Evolutionary conservation across 2,888 invertebrate species (phyloP).

Genomic region (Pinctada fucata): DNA sequence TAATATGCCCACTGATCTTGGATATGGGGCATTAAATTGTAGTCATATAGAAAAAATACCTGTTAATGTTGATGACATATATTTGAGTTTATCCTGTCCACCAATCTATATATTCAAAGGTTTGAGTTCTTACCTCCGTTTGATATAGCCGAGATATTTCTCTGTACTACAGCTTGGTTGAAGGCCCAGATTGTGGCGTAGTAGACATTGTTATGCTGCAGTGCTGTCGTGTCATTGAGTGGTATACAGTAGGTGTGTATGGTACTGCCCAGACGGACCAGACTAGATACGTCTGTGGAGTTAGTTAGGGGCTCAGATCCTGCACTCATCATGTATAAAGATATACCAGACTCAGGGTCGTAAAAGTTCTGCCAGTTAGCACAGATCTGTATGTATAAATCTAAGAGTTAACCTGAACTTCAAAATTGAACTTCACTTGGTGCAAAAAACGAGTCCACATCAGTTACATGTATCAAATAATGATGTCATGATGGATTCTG

Average conservation of each 20-base stretch:
- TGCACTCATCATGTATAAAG: slow-evolving; percentile 49
- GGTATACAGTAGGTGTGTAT: slow-evolving; percentile 45
- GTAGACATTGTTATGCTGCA: slow-evolving; percentile 52
- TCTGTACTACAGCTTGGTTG: slow-evolving; percentile 59
- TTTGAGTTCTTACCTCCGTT: slow-evolving; percentile 49
- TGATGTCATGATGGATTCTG: too few species aligned
- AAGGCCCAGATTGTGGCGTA: slow-evolving; percentile 53
- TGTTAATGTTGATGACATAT: too few species aligned
- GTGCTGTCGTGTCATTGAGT: slow-evolving; percentile 31
- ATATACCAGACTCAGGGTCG: slow-evolving; percentile 63
- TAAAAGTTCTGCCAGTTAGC: slow-evolving; percentile 61
- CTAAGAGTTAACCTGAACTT: too few species aligned
- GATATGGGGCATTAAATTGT: too few species aligned
- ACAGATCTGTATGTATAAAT: slow-evolving; percentile 50
- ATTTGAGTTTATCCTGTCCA: too few species aligned
- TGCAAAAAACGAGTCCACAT: too few species aligned
- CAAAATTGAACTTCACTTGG: too few species aligned
- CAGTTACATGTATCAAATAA: too few species aligned
- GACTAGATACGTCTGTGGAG: slow-evolving; percentile 42
- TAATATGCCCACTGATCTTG: too few species aligned
- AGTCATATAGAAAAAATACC: too few species aligned
- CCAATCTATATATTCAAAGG: too few species aligned
- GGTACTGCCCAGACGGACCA: slow-evolving; percentile 31
- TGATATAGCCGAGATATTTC: slow-evolving; percentile 51
- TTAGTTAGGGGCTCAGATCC: slow-evolving; percentile 36